Evolutionary conservation across 92 coral and sea anemone species (phyloP).

Genomic region (Zoanthus solanderi): DNA sequence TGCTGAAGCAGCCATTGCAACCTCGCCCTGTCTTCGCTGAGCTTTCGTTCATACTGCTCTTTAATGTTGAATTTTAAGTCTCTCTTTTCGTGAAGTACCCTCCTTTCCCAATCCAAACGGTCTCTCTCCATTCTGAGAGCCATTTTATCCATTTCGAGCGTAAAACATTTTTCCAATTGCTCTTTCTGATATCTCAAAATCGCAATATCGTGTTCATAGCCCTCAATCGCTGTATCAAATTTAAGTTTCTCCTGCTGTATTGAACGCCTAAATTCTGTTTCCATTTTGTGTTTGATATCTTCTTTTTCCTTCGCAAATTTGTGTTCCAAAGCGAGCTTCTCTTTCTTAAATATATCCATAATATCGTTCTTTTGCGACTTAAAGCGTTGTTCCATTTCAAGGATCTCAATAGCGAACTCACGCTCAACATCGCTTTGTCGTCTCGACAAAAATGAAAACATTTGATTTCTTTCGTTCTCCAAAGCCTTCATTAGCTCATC

Average conservation of each 20-base stretch:
- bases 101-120: conserved; percentile 91
- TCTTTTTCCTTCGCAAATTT: conserved; percentile 85
- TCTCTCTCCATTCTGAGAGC: conserved; percentile 91
- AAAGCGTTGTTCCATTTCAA: conserved; percentile 93
- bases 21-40: conserved; percentile 84
- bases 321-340: conserved; percentile 85
- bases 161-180: conserved; percentile 86
- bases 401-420: conserved; percentile 87
- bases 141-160: conserved; percentile 87
- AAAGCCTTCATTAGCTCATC: conserved; percentile 69
- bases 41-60: conserved; percentile 83
- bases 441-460: conserved; percentile 82
- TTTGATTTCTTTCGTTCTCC: conserved; percentile 80
- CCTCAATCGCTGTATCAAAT: conserved; percentile 94
- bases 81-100: conserved; percentile 81
- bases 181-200: conserved; percentile 94
- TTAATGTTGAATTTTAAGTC: conserved; percentile 84
- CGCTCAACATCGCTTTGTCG: conserved; percentile 90
- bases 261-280: conserved; percentile 84
- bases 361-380: conserved; percentile 94
- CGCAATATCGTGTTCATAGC: conserved; percentile 94
- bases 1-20: conserved; percentile 93
- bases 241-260: conserved; percentile 89
- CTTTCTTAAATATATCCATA: conserved; percentile 89
- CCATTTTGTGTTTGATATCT: conserved; percentile 85